These are phyloP conservation scores for Eueides isabella DNA, from an alignment of 1,140 invertebrate species.

Conservation along the genomic window DNA sequence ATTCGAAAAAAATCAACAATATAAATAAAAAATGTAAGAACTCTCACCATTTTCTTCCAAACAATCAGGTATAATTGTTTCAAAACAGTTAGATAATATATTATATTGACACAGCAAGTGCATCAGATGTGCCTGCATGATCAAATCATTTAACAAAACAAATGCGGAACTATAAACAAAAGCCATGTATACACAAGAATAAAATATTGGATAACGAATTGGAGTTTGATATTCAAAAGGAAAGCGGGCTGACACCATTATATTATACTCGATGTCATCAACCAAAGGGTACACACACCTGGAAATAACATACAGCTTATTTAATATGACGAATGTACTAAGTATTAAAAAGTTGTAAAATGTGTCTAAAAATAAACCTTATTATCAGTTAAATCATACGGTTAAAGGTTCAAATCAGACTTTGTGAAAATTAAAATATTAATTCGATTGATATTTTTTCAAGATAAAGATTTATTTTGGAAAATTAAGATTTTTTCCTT, in stretches of 20 bases:
- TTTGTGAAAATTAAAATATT: too few species aligned
- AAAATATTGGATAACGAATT: slow-evolving; percentile 46
- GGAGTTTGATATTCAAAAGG: slow-evolving; percentile 56
- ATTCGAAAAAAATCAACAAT: too few species aligned
- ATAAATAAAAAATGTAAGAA: too few species aligned
- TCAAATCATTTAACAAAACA: slow-evolving; percentile 64
- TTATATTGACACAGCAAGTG: slow-evolving; percentile 66
- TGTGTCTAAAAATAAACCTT: too few species aligned
- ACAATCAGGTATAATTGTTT: slow-evolving; percentile 49
- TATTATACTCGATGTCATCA: slow-evolving; percentile 67
- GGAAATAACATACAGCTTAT: slow-evolving; percentile 1
- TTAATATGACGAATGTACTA: not conserved
- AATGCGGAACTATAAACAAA: slow-evolving; percentile 61
- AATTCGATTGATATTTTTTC: too few species aligned
- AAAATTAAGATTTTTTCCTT: too few species aligned
- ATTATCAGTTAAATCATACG: too few species aligned
- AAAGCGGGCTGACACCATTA: slow-evolving; percentile 57
- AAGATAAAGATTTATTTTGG: too few species aligned
- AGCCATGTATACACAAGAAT: slow-evolving; percentile 46
- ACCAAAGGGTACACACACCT: slow-evolving; percentile 66
- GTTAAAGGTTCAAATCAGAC: too few species aligned
- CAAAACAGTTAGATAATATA: slow-evolving; percentile 63
- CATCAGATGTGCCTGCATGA: slow-evolving; percentile 65
- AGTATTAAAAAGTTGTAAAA: too few species aligned
- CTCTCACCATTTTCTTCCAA: slow-evolving; percentile 24